phyloP scores from a whole-genome alignment of 92 coral and sea anemone genomes.

The Siderastrea radians region DNA sequence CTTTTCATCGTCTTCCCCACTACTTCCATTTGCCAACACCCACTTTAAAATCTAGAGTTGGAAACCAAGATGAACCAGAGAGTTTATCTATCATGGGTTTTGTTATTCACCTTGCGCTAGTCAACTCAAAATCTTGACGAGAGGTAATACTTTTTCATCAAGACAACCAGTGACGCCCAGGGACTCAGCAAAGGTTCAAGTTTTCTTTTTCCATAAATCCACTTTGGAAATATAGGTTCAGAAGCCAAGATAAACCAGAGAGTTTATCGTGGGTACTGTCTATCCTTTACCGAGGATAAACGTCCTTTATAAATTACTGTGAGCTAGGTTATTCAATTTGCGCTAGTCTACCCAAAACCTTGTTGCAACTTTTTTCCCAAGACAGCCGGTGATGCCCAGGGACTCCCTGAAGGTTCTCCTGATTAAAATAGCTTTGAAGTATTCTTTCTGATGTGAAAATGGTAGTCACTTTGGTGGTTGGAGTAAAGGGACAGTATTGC shows the following conservation, averaged over 20 bases:
- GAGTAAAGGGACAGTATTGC: neutral
- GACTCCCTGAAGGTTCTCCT: no score
- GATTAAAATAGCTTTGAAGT: constrained; percentile 1
- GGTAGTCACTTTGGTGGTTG: constrained; percentile 23
- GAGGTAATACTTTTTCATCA: constrained; percentile 13
- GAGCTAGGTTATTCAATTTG: no score
- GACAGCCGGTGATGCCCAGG: no score
- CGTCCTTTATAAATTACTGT: no score
- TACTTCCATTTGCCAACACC: constrained; percentile 36
- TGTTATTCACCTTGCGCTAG: neutral
- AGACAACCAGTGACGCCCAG: constrained; percentile 16
- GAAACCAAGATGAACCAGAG: constrained; percentile 23
- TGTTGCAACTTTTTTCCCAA: no score
- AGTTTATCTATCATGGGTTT: neutral
- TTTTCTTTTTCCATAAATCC: neutral
- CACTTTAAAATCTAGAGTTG: neutral
- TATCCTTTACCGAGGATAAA: no score
- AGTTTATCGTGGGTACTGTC: no score
- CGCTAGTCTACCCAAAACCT: no score
- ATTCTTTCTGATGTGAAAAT: neutral
- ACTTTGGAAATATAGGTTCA: neutral
- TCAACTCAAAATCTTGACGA: neutral
- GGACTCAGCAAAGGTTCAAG: constrained; percentile 28
- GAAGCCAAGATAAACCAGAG: no score
- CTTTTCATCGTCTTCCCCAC: constrained; percentile 23